phyloP scores from a whole-genome alignment of 2,888 invertebrate species.

The Ditula angustiorana region DNA sequence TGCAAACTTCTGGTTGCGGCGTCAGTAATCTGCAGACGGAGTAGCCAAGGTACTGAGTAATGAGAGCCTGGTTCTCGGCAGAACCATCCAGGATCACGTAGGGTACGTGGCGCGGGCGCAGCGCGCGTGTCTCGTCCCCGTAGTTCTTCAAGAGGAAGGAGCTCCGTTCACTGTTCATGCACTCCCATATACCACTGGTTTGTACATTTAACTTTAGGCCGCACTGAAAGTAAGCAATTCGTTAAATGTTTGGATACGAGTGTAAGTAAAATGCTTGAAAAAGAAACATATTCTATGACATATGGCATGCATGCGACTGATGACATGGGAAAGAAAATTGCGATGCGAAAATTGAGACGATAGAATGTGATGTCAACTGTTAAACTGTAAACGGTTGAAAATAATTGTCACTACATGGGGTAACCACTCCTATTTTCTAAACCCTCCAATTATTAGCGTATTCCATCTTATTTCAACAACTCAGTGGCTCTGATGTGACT shows the following conservation, averaged over 20 bases:
- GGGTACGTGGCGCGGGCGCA: constrained; percentile 54
- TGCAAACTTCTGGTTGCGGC: neutral
- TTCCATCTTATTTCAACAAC: no score
- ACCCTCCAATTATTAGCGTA: no score
- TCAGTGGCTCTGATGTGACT: no score
- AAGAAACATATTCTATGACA: neutral
- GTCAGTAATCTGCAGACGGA: neutral
- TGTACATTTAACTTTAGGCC: constrained; percentile 47
- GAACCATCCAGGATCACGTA: constrained; percentile 54
- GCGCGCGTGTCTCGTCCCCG: constrained; percentile 53
- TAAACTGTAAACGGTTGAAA: no score
- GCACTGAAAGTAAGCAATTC: constrained; percentile 56
- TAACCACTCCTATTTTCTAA: no score
- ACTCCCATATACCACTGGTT: constrained; percentile 51
- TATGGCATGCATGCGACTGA: no score
- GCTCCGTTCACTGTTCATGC: constrained; percentile 51
- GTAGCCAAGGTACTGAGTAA: constrained; percentile 1
- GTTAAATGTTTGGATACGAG: no score
- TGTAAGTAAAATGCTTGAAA: neutral
- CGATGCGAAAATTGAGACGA: no score
- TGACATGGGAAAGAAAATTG: no score
- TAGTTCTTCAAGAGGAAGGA: constrained; percentile 52
- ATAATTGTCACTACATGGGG: no score
- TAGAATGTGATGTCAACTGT: no score
- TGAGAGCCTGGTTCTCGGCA: constrained; percentile 40